Percentiles rank a stretch among this genome's conserved stretches.
phyloP scores from a whole-genome alignment of 2,113 vertebrate species.

The Pheucticus melanocephalus region DNA sequence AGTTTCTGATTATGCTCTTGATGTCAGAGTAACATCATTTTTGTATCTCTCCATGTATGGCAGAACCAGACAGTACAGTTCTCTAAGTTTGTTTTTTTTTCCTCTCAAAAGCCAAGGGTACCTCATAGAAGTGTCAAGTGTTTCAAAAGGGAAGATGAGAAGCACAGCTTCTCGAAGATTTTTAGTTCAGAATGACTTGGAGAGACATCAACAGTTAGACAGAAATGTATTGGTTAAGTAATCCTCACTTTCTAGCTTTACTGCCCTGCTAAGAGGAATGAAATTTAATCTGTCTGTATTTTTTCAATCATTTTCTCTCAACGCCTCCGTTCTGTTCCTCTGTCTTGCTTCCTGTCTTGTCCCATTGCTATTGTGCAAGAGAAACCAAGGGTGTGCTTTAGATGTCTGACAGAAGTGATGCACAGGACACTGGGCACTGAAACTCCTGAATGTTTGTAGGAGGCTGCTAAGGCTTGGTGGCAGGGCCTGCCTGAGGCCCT shows the following conservation, averaged over 20 bases:
- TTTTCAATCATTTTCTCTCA: neutral
- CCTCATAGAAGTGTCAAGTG: neutral
- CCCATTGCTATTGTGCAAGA: neutral
- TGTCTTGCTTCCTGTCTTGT: neutral
- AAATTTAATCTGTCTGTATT: neutral
- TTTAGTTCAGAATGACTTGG: neutral
- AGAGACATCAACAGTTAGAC: neutral
- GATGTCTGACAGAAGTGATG: neutral
- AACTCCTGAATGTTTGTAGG: neutral
- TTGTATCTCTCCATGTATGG: accelerated
- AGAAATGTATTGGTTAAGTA: neutral
- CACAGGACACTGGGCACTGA: neutral
- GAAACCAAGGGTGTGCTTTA: neutral
- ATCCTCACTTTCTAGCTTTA: neutral
- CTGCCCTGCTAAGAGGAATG: neutral
- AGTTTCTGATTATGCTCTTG: neutral
- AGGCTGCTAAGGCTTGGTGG: neutral
- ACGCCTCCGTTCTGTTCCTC: accelerated
- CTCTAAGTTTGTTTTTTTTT: neutral
- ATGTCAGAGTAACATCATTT: neutral
- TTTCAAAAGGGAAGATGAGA: neutral
- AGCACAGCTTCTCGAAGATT: neutral
- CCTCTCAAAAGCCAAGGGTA: neutral
- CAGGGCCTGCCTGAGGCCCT: neutral
- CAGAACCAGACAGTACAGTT: neutral